phyloP scores from a whole-genome alignment of 2,113 vertebrate genomes.

The Gobius niger region DNA sequence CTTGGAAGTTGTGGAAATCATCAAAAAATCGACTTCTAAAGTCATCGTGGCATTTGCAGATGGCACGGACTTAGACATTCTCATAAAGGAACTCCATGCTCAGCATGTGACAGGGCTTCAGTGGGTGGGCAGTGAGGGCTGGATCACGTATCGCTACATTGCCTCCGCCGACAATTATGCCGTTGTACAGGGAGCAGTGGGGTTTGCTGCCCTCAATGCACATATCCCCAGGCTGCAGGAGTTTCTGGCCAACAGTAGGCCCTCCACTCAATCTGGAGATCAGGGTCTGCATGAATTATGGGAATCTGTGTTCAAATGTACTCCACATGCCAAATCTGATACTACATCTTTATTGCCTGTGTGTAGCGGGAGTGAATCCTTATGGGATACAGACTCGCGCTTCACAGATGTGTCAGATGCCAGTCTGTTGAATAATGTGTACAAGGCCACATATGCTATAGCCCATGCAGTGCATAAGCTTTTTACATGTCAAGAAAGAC shows the following conservation, averaged over 20 bases:
- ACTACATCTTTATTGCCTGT: slow-evolving; percentile 13
- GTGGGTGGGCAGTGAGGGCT: slow-evolving; percentile 81
- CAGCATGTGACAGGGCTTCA: slow-evolving; percentile 77
- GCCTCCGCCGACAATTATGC: slow-evolving; percentile 68
- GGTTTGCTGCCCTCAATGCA: slow-evolving; percentile 73
- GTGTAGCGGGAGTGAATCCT: slow-evolving; percentile 74
- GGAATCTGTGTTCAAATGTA: slow-evolving; percentile 74
- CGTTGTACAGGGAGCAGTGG: slow-evolving; percentile 75
- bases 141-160: slow-evolving; percentile 78
- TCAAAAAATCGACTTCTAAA: slow-evolving; percentile 73
- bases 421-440: slow-evolving; percentile 77
- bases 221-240: slow-evolving; percentile 74
- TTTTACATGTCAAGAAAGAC: slow-evolving; percentile 62
- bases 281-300: slow-evolving; percentile 74
- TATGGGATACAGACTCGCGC: slow-evolving; percentile 56
- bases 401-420: slow-evolving; percentile 78
- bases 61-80: slow-evolving; percentile 75
- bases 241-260: slow-evolving; percentile 63
- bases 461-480: slow-evolving; percentile 72
- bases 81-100: slow-evolving; percentile 73
- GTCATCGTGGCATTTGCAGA: slow-evolving; percentile 79
- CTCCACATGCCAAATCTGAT: slow-evolving; percentile 32
- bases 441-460: slow-evolving; percentile 77
- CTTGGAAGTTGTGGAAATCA: slow-evolving; percentile 72
- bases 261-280: slow-evolving; percentile 64